Percentiles rank a stretch among this genome's conserved stretches.
These are phyloP conservation scores for Proteles cristata DNA, from an alignment of 2,113 vertebrate genomes.

Conservation along the genomic window DNA sequence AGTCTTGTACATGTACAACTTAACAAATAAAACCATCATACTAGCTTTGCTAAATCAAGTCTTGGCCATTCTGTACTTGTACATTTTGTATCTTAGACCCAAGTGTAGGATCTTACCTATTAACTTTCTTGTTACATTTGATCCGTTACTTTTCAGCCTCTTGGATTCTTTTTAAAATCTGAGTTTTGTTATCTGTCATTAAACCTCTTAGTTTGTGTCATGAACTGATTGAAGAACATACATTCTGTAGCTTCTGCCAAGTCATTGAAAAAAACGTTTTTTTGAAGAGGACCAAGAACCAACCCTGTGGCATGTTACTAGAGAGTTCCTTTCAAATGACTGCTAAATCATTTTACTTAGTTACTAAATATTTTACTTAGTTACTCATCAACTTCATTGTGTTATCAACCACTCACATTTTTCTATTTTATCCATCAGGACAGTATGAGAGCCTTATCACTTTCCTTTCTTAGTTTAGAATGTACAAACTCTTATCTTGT, in stretches of 20 bases:
- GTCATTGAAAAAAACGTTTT: conserved; percentile 37
- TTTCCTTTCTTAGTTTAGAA: background rate
- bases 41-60: background rate
- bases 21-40: background rate
- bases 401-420: background rate
- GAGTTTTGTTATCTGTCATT: background rate
- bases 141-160: background rate
- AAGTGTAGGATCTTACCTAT: background rate
- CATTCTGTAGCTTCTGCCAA: background rate
- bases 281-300: background rate
- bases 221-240: background rate
- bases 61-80: background rate
- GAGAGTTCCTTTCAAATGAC: background rate
- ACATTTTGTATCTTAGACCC: background rate
- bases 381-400: background rate
- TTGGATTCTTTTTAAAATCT: conserved; percentile 31
- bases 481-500: conserved; percentile 7
- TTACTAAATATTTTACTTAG: background rate
- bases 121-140: background rate
- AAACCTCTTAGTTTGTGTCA: background rate
- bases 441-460: background rate
- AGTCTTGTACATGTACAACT: background rate
- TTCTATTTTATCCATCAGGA: background rate
- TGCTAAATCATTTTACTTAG: background rate
- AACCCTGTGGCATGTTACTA: background rate